Percentiles rank a stretch among this genome's conserved stretches.
phyloP scores from a whole-genome alignment of 2,888 invertebrate genomes.

The Siphonodentalium dalli region DNA sequence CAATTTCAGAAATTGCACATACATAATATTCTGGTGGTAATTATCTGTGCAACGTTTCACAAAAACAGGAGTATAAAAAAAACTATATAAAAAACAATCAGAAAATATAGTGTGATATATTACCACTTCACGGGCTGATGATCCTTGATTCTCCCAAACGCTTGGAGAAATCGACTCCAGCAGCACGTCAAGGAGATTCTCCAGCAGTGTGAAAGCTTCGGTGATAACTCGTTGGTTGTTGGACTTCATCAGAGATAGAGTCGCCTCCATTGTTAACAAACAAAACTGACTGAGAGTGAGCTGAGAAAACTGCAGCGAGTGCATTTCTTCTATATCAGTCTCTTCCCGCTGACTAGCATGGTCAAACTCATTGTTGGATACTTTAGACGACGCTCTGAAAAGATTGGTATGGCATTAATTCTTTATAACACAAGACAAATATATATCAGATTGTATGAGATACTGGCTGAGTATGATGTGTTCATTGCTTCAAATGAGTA shows the following conservation, averaged over 20 bases:
- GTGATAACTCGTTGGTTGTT: slow-evolving; percentile 35
- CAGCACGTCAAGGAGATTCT: slow-evolving; percentile 41
- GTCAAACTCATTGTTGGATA: slow-evolving; percentile 40
- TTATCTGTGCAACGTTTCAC: background rate
- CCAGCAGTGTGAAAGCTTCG: slow-evolving; percentile 42
- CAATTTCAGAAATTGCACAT: background rate
- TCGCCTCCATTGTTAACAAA: slow-evolving; percentile 46
- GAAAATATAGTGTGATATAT: slow-evolving; percentile 24
- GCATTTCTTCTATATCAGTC: slow-evolving; percentile 52
- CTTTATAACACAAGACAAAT: too few species aligned
- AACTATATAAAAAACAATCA: too few species aligned
- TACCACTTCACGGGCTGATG: slow-evolving; percentile 55
- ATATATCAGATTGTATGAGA: too few species aligned
- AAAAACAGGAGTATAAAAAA: background rate
- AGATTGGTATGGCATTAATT: too few species aligned
- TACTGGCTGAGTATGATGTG: too few species aligned
- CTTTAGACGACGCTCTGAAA: slow-evolving; percentile 18
- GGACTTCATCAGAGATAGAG: slow-evolving; percentile 46
- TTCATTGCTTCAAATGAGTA: too few species aligned
- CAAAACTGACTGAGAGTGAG: slow-evolving; percentile 59
- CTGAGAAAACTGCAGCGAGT: slow-evolving; percentile 53
- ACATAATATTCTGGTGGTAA: background rate
- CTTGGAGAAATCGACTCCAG: slow-evolving; percentile 34
- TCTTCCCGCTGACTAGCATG: slow-evolving; percentile 38
- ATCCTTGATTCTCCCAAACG: slow-evolving; percentile 53